Base-by-base conservation (phyloP, 2,888 invertebrate genomes). In the Aporophyla nigra region DNA sequence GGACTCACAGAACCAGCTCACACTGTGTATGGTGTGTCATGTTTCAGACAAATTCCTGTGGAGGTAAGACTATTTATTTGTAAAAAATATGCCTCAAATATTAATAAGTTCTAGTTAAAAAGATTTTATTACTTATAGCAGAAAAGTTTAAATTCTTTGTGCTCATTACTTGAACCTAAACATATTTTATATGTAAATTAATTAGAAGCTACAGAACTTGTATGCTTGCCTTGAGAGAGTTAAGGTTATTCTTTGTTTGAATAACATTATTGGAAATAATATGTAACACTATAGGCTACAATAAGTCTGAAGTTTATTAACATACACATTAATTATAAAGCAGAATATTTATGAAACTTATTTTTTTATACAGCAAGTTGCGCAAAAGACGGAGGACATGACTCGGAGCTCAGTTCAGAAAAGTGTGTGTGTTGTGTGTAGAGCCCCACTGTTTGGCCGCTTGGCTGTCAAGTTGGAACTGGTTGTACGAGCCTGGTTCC, bases 341-440 rank as follows among this genome's bases (percentile, higher is more conserved):
- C n/a, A 46, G 10, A 62, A 63, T 40, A 75, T 24, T 40, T 72
- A 33, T 0, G 10, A 46, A 70, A 19, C 4, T 21, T 5, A n/a
- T 14, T 40, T 40, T 58, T 67, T 79, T 80, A 84, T 83, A 16
- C 94, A 99, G 99, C 98, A 99, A 97, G 97, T 99, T 58, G 98
- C 98, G 91, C 98, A 99, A 92, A 98, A 98, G 88, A 99, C 99
- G 5, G 98, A 99, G 5, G 99, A 99, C 92, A 99, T 99, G 92
- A 99, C 99, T 0, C 97, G 99, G 87, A 99, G 99, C 90, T 99
- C 99, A 6, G 99, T 99, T 24, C 99, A 99, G 96, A 99, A 99
- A 94, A 99, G 99, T 90, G 99, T 99, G 0, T 99, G 99, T 96
- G 99, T 99, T 27, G 97, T 99, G 76, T 99, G 99, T 90, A 97